phyloP scores from a whole-genome alignment of 2,888 invertebrate genomes.

The Ctena decussata region DNA sequence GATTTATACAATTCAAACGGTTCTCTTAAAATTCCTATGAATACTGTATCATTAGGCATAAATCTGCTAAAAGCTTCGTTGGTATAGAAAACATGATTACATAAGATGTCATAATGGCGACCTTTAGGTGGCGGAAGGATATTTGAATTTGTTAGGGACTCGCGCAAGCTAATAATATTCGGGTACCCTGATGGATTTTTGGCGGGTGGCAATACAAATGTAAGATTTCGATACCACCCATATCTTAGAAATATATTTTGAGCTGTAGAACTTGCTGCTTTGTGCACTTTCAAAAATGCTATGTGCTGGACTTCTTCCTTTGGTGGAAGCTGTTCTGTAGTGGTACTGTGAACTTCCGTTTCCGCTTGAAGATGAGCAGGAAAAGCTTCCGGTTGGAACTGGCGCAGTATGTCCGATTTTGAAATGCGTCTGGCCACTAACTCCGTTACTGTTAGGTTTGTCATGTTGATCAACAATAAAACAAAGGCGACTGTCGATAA shows the following conservation, averaged over 20 bases:
- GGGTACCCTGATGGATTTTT: constrained; percentile 51
- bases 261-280: constrained; percentile 66
- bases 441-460: background rate
- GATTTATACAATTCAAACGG: constrained; percentile 70
- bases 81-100: constrained; percentile 67
- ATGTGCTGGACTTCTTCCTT: constrained; percentile 58
- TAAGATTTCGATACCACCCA: constrained; percentile 57
- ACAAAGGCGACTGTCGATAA: background rate
- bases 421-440: background rate
- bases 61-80: constrained; percentile 53
- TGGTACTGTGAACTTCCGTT: background rate
- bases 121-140: constrained; percentile 58
- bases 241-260: constrained; percentile 67
- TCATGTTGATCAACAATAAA: background rate
- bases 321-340: background rate
- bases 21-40: constrained; percentile 67
- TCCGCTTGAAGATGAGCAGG: background rate
- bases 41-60: constrained; percentile 66
- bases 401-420: background rate
- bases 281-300: constrained; percentile 70
- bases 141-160: constrained; percentile 55
- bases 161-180: constrained; percentile 60
- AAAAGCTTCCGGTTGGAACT: constrained; percentile 15
- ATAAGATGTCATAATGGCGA: constrained; percentile 64
- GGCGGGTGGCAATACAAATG: constrained; percentile 62